These are phyloP conservation scores for Dimorphilus gyrociliatus DNA, from an alignment of 2,888 invertebrate genomes.

Conservation along the genomic window DNA sequence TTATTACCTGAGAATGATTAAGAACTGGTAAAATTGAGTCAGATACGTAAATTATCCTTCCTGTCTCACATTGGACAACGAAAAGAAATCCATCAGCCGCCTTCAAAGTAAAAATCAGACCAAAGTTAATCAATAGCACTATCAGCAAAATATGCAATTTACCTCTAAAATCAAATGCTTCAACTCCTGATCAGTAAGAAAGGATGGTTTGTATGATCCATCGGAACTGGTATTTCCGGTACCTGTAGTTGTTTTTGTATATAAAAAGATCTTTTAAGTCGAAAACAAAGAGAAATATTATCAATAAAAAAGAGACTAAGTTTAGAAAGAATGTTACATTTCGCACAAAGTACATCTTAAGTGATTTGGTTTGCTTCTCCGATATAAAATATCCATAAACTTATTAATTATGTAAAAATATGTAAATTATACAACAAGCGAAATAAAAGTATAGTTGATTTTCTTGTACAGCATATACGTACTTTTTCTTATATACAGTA, in stretches of 20 bases:
- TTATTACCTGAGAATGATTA: slow-evolving; percentile 67
- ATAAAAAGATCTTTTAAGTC: too few relatives aligned
- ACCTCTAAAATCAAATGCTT: slow-evolving; percentile 89
- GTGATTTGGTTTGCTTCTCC: too few relatives aligned
- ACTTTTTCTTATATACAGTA: too few relatives aligned
- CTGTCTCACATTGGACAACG: slow-evolving; percentile 90
- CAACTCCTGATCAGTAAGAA: slow-evolving; percentile 93
- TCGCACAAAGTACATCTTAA: not conserved
- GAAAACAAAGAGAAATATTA: too few relatives aligned
- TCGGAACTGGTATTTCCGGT: slow-evolving; percentile 91
- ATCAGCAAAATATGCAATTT: slow-evolving; percentile 5
- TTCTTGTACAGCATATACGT: too few relatives aligned
- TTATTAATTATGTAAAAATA: too few relatives aligned
- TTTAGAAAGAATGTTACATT: not conserved
- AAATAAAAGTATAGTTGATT: too few relatives aligned
- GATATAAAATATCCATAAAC: too few relatives aligned
- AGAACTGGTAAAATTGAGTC: slow-evolving; percentile 95
- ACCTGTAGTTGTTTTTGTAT: slow-evolving; percentile 45
- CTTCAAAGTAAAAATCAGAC: slow-evolving; percentile 20
- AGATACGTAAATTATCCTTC: slow-evolving; percentile 89
- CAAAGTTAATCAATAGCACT: not conserved
- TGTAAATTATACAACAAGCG: too few relatives aligned
- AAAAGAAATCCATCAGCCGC: slow-evolving; percentile 97
- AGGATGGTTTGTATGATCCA: slow-evolving; percentile 93
- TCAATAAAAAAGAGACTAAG: slow-evolving; percentile 1